Evolutionary conservation across 2,113 vertebrate genomes (phyloP).

Genomic region (Rutilus rutilus): DNA sequence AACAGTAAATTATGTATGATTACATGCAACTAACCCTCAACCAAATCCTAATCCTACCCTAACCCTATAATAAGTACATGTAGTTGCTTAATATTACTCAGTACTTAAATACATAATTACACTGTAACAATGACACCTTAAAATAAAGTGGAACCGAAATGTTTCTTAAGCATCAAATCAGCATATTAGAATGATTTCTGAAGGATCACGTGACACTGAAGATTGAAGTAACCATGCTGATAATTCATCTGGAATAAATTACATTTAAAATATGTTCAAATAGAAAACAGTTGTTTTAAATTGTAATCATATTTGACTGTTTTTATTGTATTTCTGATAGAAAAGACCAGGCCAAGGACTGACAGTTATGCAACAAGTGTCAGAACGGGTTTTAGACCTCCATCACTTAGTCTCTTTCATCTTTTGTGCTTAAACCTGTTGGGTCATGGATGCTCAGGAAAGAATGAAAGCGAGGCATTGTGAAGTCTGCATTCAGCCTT

Average conservation of each 20-base stretch:
- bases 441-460: slow-evolving; percentile 33
- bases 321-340: too few relatives aligned
- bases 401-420: slow-evolving; percentile 29
- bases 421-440: slow-evolving; percentile 35
- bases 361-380: not conserved
- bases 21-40: too few relatives aligned
- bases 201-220: not conserved
- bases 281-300: not conserved
- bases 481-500: slow-evolving; percentile 39
- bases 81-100: too few relatives aligned
- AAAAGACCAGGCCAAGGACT: not conserved
- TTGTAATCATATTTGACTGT: not conserved
- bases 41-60: too few relatives aligned
- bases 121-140: too few relatives aligned
- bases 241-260: not conserved
- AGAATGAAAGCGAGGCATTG: not conserved
- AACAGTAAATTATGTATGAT: too few relatives aligned
- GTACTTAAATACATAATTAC: too few relatives aligned
- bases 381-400: slow-evolving; percentile 26
- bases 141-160: not conserved
- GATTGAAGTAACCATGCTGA: not conserved
- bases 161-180: not conserved
- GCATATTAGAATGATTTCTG: not conserved
- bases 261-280: not conserved
- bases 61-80: too few relatives aligned